A percentile compares a stretch with the other conserved stretches of the same genome.
These are phyloP conservation scores for Corapipo altera DNA, from an alignment of 2,113 vertebrate species.

Conservation along the genomic window DNA sequence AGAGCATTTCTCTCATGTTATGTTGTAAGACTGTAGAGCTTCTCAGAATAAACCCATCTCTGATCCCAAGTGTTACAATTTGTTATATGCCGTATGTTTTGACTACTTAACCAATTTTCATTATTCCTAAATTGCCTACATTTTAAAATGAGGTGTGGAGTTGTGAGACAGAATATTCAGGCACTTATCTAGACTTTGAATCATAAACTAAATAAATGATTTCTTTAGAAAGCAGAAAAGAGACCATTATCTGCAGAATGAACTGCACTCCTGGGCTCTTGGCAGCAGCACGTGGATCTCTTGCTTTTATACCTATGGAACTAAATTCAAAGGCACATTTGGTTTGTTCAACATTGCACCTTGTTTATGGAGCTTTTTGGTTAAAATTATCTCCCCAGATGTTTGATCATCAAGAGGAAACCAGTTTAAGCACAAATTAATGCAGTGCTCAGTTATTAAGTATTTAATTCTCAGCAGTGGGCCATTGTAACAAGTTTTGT, in stretches of 20 bases:
- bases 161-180: constrained; percentile 22
- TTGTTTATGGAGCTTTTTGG: constrained; percentile 64
- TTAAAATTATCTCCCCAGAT: constrained; percentile 71
- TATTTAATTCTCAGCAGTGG: constrained; percentile 64
- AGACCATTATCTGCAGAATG: constrained; percentile 14
- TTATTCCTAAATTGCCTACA: constrained; percentile 30
- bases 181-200: constrained; percentile 36
- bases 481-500: constrained; percentile 15
- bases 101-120: constrained; percentile 18
- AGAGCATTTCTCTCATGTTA: neutral
- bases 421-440: constrained; percentile 66
- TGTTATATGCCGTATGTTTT: neutral
- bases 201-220: constrained; percentile 16
- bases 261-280: constrained; percentile 18
- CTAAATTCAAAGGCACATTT: constrained; percentile 11
- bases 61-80: neutral
- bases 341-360: constrained; percentile 33
- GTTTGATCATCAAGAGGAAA: constrained; percentile 62
- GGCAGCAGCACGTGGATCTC: neutral
- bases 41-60: neutral
- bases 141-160: constrained; percentile 50
- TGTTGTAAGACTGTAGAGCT: neutral
- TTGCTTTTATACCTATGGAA: constrained; percentile 26
- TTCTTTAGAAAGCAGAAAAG: constrained; percentile 10
- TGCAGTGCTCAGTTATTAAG: constrained; percentile 64